Evolutionary conservation across 2,113 vertebrate genomes (phyloP).

Genomic region (Circaetus cinerascens): DNA sequence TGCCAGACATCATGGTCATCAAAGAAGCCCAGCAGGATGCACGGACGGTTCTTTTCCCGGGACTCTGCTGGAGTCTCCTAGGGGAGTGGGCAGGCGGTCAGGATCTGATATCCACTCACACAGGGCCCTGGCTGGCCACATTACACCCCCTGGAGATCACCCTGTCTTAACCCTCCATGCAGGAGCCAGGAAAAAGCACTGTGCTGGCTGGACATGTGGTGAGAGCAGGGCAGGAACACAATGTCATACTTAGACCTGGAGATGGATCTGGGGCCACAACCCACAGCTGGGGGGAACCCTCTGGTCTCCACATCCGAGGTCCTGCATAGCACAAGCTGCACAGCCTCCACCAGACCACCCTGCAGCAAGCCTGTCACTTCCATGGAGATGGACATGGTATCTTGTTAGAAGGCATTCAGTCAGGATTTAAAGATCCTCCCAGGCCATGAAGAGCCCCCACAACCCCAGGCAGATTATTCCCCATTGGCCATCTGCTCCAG

Average conservation of each 20-base stretch:
- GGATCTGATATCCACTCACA: background rate
- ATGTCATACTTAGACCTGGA: background rate
- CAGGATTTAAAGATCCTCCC: background rate
- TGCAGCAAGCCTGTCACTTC: background rate
- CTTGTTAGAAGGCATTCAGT: background rate
- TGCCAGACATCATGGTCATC: constrained; percentile 84
- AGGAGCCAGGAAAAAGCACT: background rate
- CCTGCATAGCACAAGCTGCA: background rate
- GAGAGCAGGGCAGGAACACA: background rate
- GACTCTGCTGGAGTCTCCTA: constrained; percentile 80
- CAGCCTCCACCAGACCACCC: background rate
- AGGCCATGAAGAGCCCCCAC: background rate
- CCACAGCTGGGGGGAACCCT: background rate
- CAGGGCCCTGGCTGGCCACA: background rate
- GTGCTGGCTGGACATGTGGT: background rate
- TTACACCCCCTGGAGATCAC: accelerated
- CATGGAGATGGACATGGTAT: background rate
- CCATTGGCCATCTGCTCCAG: background rate
- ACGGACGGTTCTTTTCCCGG: constrained; percentile 76
- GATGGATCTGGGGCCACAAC: background rate
- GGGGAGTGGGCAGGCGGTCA: background rate
- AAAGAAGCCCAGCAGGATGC: constrained; percentile 77
- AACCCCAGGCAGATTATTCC: background rate
- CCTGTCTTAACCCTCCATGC: background rate
- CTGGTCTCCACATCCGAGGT: background rate